Conservation (phyloP, 2,797 vertebrate species). For the Acrossocheilus fasciatus region DNA sequence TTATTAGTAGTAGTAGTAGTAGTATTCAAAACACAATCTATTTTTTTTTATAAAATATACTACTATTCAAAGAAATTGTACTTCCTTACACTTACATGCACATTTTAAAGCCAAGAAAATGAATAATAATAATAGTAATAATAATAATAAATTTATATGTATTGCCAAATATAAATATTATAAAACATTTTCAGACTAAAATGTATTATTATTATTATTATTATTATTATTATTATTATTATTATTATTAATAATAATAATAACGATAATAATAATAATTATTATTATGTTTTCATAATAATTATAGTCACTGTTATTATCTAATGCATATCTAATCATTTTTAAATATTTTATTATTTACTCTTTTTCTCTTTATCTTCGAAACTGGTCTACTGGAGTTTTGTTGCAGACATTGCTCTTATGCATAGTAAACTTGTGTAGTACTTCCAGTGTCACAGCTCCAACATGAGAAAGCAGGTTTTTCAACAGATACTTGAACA, state of each 20-base stretch:
- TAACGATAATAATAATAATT: too few species aligned
- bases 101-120: background rate
- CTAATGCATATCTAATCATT: background rate
- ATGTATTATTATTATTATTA: too few species aligned
- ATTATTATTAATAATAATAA: background rate
- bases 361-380: background rate
- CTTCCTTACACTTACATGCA: background rate
- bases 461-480: background rate
- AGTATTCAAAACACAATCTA: background rate
- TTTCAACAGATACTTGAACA: background rate
- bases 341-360: background rate
- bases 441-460: background rate
- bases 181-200: too few species aligned
- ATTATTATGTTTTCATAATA: fast-evolving
- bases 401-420: background rate
- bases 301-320: background rate
- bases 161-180: too few species aligned
- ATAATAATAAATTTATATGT: too few species aligned
- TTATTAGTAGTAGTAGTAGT: too few species aligned
- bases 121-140: background rate
- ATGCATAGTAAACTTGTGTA: background rate
- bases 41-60: background rate
- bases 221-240: background rate
- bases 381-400: background rate
- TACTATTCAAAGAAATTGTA: background rate